A percentile compares a stretch with the other conserved stretches of the same genome.
Evolutionary conservation across 2,888 invertebrate species (phyloP).

Genomic region (Suillia variegata): DNA sequence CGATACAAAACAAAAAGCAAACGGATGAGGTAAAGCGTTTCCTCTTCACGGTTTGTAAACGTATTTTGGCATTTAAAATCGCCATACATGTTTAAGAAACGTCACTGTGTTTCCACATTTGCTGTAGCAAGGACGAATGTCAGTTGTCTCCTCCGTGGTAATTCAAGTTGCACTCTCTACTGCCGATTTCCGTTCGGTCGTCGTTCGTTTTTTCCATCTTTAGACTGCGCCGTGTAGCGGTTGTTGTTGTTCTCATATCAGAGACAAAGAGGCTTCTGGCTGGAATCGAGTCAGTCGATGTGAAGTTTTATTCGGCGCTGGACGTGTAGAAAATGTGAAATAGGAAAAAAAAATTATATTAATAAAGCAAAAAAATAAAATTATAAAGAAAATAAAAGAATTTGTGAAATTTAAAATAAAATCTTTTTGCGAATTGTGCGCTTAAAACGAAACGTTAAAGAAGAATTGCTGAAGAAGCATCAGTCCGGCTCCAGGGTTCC

Average conservation of each 20-base stretch:
- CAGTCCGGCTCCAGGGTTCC: too few species aligned
- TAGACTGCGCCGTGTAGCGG: conserved; percentile 1
- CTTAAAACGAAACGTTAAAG: too few species aligned
- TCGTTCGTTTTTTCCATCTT: conserved; percentile 18
- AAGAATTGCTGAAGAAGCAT: too few species aligned
- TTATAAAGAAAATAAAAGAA: too few species aligned
- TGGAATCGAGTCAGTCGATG: conserved; percentile 15
- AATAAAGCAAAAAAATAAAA: too few species aligned
- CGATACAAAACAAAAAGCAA: too few species aligned
- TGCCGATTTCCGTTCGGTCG: conserved; percentile 13
- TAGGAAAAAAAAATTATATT: too few species aligned
- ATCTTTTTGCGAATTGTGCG: too few species aligned
- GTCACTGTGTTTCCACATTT: not conserved
- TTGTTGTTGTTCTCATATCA: too few species aligned
- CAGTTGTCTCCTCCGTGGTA: not conserved
- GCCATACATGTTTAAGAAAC: not conserved
- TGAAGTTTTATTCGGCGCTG: conserved; percentile 8
- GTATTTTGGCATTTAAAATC: not conserved
- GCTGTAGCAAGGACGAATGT: conserved; percentile 12
- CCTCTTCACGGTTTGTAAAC: not conserved
- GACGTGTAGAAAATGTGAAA: too few species aligned
- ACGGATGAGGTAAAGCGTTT: not conserved
- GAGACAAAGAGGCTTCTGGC: not conserved
- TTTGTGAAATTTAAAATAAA: too few species aligned
- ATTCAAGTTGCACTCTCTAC: conserved; percentile 8